phyloP scores from a whole-genome alignment of 2,113 vertebrate genomes.

The Hymenochirus boettgeri region DNA sequence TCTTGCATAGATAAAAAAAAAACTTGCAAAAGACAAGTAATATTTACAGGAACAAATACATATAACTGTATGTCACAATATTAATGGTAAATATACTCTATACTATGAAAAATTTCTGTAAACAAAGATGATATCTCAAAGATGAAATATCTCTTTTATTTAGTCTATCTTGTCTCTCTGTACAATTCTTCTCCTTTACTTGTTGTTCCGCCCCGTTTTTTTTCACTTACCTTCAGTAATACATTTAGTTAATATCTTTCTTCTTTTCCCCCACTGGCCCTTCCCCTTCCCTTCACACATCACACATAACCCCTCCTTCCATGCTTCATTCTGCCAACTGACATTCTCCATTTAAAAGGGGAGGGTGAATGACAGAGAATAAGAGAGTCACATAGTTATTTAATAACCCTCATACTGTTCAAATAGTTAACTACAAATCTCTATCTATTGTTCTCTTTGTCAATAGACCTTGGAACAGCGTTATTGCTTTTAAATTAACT shows the following conservation, averaged over 20 bases:
- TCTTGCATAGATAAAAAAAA: too few relatives aligned
- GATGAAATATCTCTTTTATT: not conserved
- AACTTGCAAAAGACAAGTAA: too few relatives aligned
- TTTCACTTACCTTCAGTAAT: not conserved
- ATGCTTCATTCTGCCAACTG: not conserved
- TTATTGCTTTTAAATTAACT: not conserved
- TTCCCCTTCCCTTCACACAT: not conserved
- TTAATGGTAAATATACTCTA: too few relatives aligned
- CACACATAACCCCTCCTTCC: not conserved
- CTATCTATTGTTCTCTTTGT: not conserved
- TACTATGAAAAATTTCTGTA: not conserved
- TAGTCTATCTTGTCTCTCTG: not conserved
- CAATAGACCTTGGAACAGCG: not conserved
- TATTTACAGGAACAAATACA: too few relatives aligned
- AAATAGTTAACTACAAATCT: not conserved
- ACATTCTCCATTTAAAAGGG: not conserved
- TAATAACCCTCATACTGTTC: not conserved
- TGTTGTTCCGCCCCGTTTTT: not conserved
- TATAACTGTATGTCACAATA: too few relatives aligned
- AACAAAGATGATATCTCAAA: not conserved
- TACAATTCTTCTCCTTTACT: not conserved
- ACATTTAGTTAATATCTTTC: not conserved
- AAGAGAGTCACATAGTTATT: not conserved
- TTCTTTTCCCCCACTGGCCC: not conserved
- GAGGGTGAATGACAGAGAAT: not conserved